Percentiles rank a stretch among this genome's conserved stretches.
Evolutionary conservation across 2,113 vertebrate species (phyloP).

Genomic region (Typhlomys cinereus): DNA sequence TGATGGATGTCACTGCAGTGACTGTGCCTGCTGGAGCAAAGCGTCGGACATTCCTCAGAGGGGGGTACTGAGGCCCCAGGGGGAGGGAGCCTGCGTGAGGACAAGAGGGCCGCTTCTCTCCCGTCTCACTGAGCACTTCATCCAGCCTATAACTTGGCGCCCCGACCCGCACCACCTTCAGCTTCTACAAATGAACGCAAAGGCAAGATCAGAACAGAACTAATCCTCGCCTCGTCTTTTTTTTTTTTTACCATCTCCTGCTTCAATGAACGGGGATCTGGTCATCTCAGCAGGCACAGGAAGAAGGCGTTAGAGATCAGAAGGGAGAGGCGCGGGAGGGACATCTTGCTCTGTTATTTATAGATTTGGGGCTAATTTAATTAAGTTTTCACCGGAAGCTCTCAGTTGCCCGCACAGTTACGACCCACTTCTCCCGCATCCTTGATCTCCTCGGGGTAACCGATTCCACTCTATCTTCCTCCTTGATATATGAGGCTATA

Average conservation of each 20-base stretch:
- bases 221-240: constrained; percentile 70
- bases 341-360: constrained; percentile 78
- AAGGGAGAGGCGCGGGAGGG: neutral
- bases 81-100: neutral
- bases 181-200: constrained; percentile 66
- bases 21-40: neutral
- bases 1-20: neutral
- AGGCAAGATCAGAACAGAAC: constrained; percentile 75
- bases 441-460: constrained; percentile 74
- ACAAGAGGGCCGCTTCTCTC: neutral
- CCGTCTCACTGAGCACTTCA: neutral
- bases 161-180: too few species aligned
- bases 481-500: constrained; percentile 90
- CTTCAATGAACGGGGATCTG: constrained; percentile 4
- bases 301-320: neutral
- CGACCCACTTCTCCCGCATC: constrained; percentile 79
- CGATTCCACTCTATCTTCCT: constrained; percentile 75
- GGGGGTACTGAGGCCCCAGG: neutral
- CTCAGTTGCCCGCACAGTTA: constrained; percentile 87
- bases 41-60: neutral
- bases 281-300: constrained; percentile 69
- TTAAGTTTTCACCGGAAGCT: constrained; percentile 89
- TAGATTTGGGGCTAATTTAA: constrained; percentile 88
- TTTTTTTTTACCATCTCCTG: constrained; percentile 71
- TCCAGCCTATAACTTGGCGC: neutral